Evolutionary conservation across 2,113 vertebrate genomes (phyloP).

Genomic region (Antechinus flavipes): DNA sequence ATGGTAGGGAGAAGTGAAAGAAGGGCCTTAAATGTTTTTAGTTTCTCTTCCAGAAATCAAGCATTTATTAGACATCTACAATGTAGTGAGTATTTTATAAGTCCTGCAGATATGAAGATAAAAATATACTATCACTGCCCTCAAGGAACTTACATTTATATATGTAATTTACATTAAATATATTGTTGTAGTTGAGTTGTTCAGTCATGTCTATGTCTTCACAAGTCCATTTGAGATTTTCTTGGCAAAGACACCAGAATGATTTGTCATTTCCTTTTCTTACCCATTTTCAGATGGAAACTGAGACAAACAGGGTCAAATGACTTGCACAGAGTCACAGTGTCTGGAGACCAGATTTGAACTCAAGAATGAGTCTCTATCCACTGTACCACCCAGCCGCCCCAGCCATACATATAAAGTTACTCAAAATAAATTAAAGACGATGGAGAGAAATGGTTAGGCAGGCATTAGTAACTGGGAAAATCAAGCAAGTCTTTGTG

Average conservation of each 20-base stretch:
- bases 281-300: background rate
- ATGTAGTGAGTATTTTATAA: background rate
- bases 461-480: background rate
- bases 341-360: background rate
- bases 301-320: background rate
- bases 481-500: background rate
- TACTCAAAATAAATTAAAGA: background rate
- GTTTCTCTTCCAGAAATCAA: background rate
- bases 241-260: background rate
- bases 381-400: no score
- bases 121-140: background rate
- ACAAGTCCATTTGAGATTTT: background rate
- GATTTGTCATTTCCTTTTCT: background rate
- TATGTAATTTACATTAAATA: background rate
- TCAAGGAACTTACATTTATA: background rate
- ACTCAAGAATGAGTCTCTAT: background rate
- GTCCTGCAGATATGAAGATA: background rate
- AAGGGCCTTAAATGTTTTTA: background rate
- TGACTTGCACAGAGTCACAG: background rate
- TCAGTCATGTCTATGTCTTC: background rate
- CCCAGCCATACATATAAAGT: background rate
- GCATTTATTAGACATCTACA: background rate
- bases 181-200: background rate
- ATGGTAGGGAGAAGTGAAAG: background rate
- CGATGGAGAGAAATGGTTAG: accelerated